phyloP scores from a whole-genome alignment of 2,797 vertebrate genomes.

The Xerus rutilus region DNA sequence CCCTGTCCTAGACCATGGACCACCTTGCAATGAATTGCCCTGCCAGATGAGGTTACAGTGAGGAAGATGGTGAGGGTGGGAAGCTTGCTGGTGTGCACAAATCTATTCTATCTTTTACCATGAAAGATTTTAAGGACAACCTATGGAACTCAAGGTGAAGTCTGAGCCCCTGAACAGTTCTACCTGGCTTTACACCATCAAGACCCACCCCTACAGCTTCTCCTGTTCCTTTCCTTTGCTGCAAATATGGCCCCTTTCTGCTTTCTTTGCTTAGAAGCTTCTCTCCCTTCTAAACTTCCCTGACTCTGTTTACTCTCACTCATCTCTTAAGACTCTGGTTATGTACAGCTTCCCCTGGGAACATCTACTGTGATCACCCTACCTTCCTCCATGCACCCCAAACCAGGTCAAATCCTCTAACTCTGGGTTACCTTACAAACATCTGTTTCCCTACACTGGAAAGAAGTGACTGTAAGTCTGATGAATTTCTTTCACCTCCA shows the following conservation, averaged over 20 bases:
- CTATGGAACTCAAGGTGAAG: neutral
- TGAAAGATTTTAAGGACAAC: neutral
- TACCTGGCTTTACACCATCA: neutral
- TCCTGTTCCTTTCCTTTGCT: neutral
- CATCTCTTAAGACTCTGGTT: neutral
- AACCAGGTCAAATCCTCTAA: neutral
- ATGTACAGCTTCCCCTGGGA: neutral
- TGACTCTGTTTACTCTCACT: neutral
- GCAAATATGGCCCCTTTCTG: neutral
- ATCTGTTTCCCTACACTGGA: fast-evolving
- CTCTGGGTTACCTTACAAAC: neutral
- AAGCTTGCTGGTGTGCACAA: neutral
- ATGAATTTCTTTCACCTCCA: neutral
- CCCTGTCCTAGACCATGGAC: neutral
- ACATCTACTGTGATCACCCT: neutral
- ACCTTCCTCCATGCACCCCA: too few relatives aligned
- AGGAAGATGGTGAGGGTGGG: neutral
- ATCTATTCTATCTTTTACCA: neutral
- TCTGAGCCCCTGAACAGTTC: neutral
- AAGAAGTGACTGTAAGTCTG: neutral
- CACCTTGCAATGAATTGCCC: neutral
- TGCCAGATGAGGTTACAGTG: neutral
- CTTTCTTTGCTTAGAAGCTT: neutral
- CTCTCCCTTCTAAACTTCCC: neutral
- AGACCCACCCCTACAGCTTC: neutral